Base-by-base conservation (phyloP, 2,113 vertebrate genomes). In the Saguinus imperator region DNA sequence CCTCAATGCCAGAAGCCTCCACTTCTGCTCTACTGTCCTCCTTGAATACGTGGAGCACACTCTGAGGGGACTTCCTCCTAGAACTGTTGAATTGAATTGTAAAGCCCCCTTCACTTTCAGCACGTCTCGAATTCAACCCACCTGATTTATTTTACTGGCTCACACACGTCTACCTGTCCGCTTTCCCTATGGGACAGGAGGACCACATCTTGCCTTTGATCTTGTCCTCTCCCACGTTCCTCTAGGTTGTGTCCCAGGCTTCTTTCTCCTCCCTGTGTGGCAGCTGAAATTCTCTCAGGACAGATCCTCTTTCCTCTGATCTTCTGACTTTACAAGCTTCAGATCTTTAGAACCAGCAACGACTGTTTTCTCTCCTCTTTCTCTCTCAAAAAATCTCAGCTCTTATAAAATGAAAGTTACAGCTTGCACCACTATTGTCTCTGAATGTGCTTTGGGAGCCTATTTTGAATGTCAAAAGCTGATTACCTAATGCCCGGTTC, bases 311-410 rank as follows among this genome's bases (percentile, higher is more conserved):
- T 40, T 35, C 61, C 37, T 93, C 45, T 37, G 45, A 75, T 88
- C 66, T 18, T 96, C 8, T 84, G 72, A 50, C 79, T 83, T 75
- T 68, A 70, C 11, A 75, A 61, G 27, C 14, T 82, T 80, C 75
- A 87, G 73, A 58, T 91, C n/a, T 75, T 70, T 64, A 29, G 61
- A 91, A 80, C 8, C 8, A 75, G 48, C 5, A 29, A 70, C 66
- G n/a, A 57, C 25, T 64, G 55, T 35, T 79, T 55, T n/a, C 5
- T 21, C n/a, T 29, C 64, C 35, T 21, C 20, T 55, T 23, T 50
- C 16, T 68, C 35, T 82, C 32, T 89, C n/a, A 76, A 94, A 89
- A 96, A 89, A 58, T 70, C 52, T 55, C 61, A 85, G 23, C 16
- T 95, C 21, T 88, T 92, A 29, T 0, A 58, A 94, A 82, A 77